phyloP scores from a whole-genome alignment of 1,140 invertebrate genomes.

The Probaryconus sp. region DNA sequence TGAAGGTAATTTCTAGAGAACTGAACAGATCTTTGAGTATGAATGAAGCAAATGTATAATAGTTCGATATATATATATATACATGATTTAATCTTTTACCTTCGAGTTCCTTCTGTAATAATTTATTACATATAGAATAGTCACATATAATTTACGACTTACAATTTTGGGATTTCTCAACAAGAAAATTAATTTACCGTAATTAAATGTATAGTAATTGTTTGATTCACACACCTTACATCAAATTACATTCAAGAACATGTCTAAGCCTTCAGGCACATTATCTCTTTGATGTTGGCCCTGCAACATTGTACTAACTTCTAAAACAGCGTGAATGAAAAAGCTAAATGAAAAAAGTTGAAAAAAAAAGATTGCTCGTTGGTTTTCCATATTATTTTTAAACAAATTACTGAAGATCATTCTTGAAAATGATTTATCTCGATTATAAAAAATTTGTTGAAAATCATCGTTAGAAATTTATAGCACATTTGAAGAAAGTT shows the following conservation, averaged over 20 bases:
- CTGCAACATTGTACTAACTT: no score
- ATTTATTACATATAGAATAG: conserved; percentile 18
- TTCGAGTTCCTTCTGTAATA: conserved; percentile 17
- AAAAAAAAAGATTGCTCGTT: not conserved
- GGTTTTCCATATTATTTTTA: no score
- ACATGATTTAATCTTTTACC: conserved; percentile 43
- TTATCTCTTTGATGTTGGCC: no score
- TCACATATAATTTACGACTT: conserved; percentile 22
- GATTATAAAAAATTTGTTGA: no score
- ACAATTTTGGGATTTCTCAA: conserved; percentile 13
- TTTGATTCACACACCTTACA: conserved; percentile 4
- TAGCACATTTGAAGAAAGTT: not conserved
- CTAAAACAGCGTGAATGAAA: not conserved
- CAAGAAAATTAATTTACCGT: conserved; percentile 5
- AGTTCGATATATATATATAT: conserved; percentile 24
- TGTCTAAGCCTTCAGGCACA: no score
- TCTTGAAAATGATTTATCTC: no score
- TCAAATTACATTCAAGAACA: no score
- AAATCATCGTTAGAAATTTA: not conserved
- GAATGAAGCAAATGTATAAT: conserved; percentile 42
- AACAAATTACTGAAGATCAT: no score
- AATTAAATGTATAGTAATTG: conserved; percentile 8
- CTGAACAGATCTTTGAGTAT: conserved; percentile 37
- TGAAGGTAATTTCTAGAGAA: conserved; percentile 37
- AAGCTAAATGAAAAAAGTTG: no score